A percentile compares a stretch with the other conserved stretches of the same genome.
phyloP scores from a whole-genome alignment of 2,888 invertebrate species.

The Lissonota sp. region DNA sequence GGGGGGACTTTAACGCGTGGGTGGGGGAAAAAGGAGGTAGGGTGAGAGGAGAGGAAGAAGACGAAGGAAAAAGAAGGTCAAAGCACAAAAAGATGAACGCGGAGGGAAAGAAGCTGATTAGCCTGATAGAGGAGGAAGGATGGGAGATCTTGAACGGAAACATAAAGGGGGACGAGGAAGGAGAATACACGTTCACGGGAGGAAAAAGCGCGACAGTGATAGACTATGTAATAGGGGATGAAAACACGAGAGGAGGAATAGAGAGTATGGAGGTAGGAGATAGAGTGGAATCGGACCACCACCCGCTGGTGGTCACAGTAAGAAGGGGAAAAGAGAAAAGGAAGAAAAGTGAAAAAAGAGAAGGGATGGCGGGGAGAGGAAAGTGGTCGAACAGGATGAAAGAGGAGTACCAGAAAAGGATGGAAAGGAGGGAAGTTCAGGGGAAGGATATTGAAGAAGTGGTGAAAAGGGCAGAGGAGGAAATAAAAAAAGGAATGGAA shows the following conservation, averaged over 20 bases:
- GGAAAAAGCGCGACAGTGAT: background rate
- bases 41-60: conserved; percentile 8
- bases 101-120: conserved; percentile 13
- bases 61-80: background rate
- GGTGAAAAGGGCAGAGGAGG: too few relatives aligned
- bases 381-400: too few relatives aligned
- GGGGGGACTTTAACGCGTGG: conserved; percentile 25
- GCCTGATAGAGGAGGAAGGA: conserved; percentile 38
- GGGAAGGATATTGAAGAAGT: too few relatives aligned
- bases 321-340: background rate
- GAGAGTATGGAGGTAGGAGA: background rate
- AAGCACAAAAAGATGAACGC: conserved; percentile 13
- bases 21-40: background rate
- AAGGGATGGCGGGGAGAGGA: too few relatives aligned
- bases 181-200: background rate
- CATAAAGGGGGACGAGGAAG: background rate
- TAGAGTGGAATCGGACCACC: background rate
- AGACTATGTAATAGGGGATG: background rate
- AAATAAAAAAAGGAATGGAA: too few relatives aligned
- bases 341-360: too few relatives aligned
- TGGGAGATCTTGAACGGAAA: background rate
- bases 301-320: background rate
- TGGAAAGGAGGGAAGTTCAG: too few relatives aligned
- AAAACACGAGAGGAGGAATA: background rate
- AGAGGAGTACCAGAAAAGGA: too few relatives aligned